Conservation (phyloP, 1,140 invertebrate genomes). For the Drosophila nigromelanica region DNA sequence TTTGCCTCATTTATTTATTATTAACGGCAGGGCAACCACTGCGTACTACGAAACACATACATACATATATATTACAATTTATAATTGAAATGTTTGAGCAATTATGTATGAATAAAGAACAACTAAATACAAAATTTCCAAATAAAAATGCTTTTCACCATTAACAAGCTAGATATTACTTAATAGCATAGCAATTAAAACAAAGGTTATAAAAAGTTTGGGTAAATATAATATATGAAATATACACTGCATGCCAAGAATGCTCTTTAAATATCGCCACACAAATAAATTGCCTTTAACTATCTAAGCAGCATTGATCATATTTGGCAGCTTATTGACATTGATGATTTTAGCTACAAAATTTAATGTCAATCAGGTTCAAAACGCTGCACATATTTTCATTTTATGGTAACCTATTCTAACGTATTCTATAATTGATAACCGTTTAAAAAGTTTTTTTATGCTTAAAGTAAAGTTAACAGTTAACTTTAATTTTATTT, state of each 20-base stretch:
- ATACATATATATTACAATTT: slow-evolving; percentile 53
- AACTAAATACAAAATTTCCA: slow-evolving; percentile 45
- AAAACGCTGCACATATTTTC: slow-evolving; percentile 39
- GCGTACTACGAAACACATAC: slow-evolving; percentile 50
- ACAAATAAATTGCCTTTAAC: slow-evolving; percentile 26
- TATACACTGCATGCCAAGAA: slow-evolving; percentile 35
- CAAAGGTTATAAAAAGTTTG: slow-evolving; percentile 40
- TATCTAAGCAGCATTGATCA: slow-evolving; percentile 45
- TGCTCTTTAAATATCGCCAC: slow-evolving; percentile 25
- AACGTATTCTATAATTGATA: slow-evolving; percentile 56
- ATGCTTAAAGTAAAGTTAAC: slow-evolving; percentile 69
- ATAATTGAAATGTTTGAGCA: slow-evolving; percentile 54
- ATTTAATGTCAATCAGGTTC: slow-evolving; percentile 26
- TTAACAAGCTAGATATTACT: slow-evolving; percentile 44
- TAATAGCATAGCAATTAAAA: slow-evolving; percentile 57
- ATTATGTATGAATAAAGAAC: slow-evolving; percentile 47
- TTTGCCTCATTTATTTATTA: slow-evolving; percentile 58
- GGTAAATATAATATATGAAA: slow-evolving; percentile 29
- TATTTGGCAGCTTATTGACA: slow-evolving; percentile 35
- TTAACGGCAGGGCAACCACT: slow-evolving; percentile 50
- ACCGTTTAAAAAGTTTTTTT: slow-evolving; percentile 52
- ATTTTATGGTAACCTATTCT: slow-evolving; percentile 42
- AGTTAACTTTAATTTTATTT: slow-evolving; percentile 70
- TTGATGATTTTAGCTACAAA: slow-evolving; percentile 27
- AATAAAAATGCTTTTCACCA: slow-evolving; percentile 52